phyloP scores from a whole-genome alignment of 2,888 invertebrate genomes.

The Apamea sordens region DNA sequence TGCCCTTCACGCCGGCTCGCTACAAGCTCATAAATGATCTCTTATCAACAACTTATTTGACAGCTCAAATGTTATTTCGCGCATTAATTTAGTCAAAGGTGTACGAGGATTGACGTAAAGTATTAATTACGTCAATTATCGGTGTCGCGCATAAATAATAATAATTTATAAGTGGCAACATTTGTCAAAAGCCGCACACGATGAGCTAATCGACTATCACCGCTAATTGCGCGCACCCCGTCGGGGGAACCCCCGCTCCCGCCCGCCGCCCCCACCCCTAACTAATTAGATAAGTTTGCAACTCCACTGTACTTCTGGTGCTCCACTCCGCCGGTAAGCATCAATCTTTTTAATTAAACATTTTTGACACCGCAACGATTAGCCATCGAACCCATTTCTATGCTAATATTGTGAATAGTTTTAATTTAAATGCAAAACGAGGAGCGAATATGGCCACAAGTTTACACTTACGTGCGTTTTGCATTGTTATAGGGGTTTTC shows the following conservation, averaged over 20 bases:
- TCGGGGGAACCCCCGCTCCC: constrained; percentile 49
- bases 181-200: constrained; percentile 90
- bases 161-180: constrained; percentile 87
- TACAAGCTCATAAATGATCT: constrained; percentile 34
- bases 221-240: constrained; percentile 85
- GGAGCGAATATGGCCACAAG: constrained; percentile 63
- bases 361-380: constrained; percentile 90
- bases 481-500: constrained; percentile 56
- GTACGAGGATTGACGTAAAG: constrained; percentile 56
- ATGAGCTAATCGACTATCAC: constrained; percentile 91
- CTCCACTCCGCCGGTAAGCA: constrained; percentile 88
- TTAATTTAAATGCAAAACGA: constrained; percentile 82
- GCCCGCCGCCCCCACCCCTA: constrained; percentile 74
- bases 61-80: constrained; percentile 49
- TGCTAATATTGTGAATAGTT: constrained; percentile 84
- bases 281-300: constrained; percentile 91
- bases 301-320: constrained; percentile 89
- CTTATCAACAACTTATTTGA: constrained; percentile 33
- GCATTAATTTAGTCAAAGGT: constrained; percentile 42
- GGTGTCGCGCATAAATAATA: constrained; percentile 84
- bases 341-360: constrained; percentile 91
- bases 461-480: constrained; percentile 53
- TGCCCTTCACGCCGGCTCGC: constrained; percentile 23
- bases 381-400: constrained; percentile 87
- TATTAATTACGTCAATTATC: constrained; percentile 83